Percentiles rank a stretch among this genome's conserved stretches.
phyloP scores from a whole-genome alignment of 2,888 invertebrate species.

The Calameuta pallipes region DNA sequence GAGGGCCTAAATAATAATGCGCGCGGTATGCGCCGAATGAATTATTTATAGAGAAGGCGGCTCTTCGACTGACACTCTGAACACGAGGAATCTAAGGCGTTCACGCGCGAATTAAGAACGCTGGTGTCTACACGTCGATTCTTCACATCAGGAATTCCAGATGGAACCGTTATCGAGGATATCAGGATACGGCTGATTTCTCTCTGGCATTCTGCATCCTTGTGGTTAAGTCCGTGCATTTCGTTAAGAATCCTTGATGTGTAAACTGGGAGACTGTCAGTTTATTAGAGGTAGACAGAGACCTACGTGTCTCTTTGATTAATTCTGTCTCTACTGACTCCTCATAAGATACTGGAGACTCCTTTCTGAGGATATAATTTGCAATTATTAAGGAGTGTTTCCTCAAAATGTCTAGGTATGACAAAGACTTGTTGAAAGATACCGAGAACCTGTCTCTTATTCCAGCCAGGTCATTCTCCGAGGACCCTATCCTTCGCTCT shows the following conservation, averaged over 20 bases:
- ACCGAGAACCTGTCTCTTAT: background rate
- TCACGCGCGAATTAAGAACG: background rate
- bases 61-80: background rate
- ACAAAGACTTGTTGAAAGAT: background rate
- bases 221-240: background rate
- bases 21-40: constrained; percentile 36
- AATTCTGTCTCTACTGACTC: background rate
- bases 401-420: background rate
- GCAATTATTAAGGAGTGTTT: background rate
- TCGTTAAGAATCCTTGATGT: background rate
- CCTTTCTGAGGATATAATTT: background rate
- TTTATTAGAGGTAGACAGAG: background rate
- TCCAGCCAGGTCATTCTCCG: background rate
- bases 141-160: background rate
- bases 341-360: background rate
- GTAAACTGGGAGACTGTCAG: background rate
- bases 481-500: background rate
- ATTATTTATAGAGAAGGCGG: constrained; percentile 47
- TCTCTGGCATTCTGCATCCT: background rate
- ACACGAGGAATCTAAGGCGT: background rate
- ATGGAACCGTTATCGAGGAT: background rate
- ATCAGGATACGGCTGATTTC: background rate
- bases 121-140: background rate
- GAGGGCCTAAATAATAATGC: constrained; percentile 20
- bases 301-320: background rate